phyloP scores from a whole-genome alignment of 1,140 invertebrate genomes.

The Coptotermes formosanus region DNA sequence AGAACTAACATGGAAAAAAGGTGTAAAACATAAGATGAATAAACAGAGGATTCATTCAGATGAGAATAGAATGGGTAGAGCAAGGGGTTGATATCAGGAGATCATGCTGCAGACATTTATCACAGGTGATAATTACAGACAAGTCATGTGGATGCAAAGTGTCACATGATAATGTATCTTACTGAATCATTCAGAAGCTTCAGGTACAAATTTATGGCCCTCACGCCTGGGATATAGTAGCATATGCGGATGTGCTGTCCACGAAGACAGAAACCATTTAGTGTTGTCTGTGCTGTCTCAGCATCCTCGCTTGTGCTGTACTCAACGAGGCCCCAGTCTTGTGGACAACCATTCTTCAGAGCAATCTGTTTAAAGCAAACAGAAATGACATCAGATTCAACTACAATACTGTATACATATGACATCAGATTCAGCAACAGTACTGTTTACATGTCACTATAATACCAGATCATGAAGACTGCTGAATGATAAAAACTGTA shows the following conservation, averaged over 20 bases:
- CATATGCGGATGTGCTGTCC: conserved; percentile 51
- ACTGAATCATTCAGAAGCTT: conserved; percentile 52
- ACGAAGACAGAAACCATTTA: conserved; percentile 49
- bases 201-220: conserved; percentile 57
- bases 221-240: conserved; percentile 59
- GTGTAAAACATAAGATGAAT: no score
- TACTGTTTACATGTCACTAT: no score
- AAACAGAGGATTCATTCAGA: no score
- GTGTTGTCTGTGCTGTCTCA: conserved; percentile 49
- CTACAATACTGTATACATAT: not conserved
- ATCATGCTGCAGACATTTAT: no score
- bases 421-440: not conserved
- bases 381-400: not conserved
- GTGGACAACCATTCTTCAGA: conserved; percentile 54
- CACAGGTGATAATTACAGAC: no score
- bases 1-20: no score
- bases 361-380: conserved; percentile 50
- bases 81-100: no score
- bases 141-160: not conserved
- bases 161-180: conserved; percentile 33
- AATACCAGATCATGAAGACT: no score
- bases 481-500: no score
- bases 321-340: conserved; percentile 60
- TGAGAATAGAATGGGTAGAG: no score
- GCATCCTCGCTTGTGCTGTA: conserved; percentile 53